Evolutionary conservation across 2,797 vertebrate genomes (phyloP).

Genomic region (Pipistrellus pipistrellus): DNA sequence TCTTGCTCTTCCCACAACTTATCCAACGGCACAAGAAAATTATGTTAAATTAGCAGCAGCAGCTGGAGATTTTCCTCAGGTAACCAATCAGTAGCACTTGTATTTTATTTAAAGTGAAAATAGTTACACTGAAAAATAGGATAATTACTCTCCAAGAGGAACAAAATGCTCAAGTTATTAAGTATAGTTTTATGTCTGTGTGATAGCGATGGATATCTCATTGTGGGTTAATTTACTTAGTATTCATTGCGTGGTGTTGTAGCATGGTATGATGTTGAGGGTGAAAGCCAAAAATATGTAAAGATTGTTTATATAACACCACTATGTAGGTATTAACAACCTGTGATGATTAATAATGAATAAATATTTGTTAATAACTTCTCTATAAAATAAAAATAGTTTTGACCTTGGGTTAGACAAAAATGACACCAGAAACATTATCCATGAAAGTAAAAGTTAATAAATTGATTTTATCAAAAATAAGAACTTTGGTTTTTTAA

Average conservation of each 20-base stretch:
- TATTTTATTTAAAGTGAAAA: conserved; percentile 52
- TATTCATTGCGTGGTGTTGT: conserved; percentile 28
- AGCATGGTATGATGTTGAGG: background rate
- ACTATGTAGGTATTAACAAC: conserved; percentile 18
- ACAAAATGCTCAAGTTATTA: conserved; percentile 52
- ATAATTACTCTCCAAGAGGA: conserved; percentile 17
- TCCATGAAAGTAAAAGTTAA: conserved; percentile 1
- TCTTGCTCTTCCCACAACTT: conserved; percentile 69
- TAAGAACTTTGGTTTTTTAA: background rate
- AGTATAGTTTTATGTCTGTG: conserved; percentile 51
- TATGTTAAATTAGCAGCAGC: conserved; percentile 50
- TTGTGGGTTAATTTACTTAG: conserved; percentile 41
- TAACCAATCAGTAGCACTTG: conserved; percentile 75
- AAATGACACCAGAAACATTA: conserved; percentile 10
- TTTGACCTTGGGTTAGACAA: conserved; percentile 3
- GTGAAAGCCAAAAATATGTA: conserved; percentile 44
- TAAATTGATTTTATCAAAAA: conserved; percentile 32
- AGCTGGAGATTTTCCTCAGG: conserved; percentile 83
- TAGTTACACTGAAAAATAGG: conserved; percentile 36
- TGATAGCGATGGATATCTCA: conserved; percentile 44
- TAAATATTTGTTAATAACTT: conserved; percentile 54
- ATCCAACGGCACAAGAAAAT: conserved; percentile 75
- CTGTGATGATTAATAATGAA: conserved; percentile 21
- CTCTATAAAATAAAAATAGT: background rate
- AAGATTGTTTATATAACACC: conserved; percentile 42